A percentile compares a stretch with the other conserved stretches of the same genome.
These are phyloP conservation scores for Zeugodacus cucurbitae DNA, from an alignment of 1,140 invertebrate genomes.

Conservation along the genomic window DNA sequence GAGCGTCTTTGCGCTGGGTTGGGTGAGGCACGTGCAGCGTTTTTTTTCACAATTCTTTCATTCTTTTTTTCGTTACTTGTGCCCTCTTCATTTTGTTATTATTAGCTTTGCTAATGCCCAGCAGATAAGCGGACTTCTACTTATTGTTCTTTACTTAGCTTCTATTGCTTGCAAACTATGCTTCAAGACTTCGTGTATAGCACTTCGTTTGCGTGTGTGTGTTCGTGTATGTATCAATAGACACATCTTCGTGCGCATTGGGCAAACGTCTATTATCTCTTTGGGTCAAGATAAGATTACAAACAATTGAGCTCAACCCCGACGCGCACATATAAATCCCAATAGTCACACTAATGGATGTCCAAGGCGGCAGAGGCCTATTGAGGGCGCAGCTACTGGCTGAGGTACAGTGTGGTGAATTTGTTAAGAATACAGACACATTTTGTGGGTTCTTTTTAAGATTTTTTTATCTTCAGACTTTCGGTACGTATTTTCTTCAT, in stretches of 20 bases:
- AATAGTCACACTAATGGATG: slow-evolving; percentile 29
- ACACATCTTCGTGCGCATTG: neutral
- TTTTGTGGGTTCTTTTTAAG: too few species aligned
- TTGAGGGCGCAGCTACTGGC: neutral
- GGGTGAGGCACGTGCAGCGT: slow-evolving; percentile 1
- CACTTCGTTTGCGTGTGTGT: neutral
- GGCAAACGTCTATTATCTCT: slow-evolving; percentile 37
- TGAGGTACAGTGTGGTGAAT: neutral
- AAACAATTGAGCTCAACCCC: slow-evolving; percentile 30
- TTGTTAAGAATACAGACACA: too few species aligned
- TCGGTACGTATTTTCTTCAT: too few species aligned
- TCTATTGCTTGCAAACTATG: neutral
- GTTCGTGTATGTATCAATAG: neutral
- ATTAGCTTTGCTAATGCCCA: slow-evolving; percentile 26
- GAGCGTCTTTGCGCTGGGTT: neutral
- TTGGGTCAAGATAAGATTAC: slow-evolving; percentile 40
- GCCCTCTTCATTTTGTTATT: neutral
- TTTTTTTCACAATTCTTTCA: neutral
- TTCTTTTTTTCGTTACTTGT: neutral
- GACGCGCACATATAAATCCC: neutral
- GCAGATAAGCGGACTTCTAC: neutral
- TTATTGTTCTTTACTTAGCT: neutral
- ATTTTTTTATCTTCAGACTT: too few species aligned
- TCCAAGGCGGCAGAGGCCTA: neutral
- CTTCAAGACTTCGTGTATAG: neutral